These are phyloP conservation scores for Myodes glareolus DNA, from an alignment of 2,113 vertebrate species.

Conservation along the genomic window DNA sequence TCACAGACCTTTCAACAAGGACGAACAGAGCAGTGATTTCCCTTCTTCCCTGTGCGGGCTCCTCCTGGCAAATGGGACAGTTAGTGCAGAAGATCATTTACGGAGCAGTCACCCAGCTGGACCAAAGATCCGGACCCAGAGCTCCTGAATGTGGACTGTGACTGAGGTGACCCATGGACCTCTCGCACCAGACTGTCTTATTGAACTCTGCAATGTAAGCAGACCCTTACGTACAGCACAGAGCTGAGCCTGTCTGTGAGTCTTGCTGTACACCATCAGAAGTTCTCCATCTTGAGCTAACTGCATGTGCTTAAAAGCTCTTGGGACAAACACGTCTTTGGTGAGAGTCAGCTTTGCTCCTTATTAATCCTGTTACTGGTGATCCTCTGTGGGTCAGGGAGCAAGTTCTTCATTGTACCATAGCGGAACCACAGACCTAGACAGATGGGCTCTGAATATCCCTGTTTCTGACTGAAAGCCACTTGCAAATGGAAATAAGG, in stretches of 20 bases:
- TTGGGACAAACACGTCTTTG: not conserved
- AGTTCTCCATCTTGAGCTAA: not conserved
- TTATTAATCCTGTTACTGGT: not conserved
- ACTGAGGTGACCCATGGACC: not conserved
- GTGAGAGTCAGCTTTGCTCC: not conserved
- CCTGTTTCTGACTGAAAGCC: not conserved
- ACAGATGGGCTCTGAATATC: not conserved
- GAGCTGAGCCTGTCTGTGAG: not conserved
- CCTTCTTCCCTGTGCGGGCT: conserved; percentile 15
- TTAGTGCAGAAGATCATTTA: not conserved
- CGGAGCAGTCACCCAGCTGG: not conserved
- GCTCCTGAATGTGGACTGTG: not conserved
- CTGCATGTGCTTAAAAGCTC: not conserved
- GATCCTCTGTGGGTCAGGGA: not conserved
- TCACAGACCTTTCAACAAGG: not conserved
- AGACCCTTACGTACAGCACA: not conserved
- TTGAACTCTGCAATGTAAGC: not conserved
- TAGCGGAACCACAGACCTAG: not conserved
- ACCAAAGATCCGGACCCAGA: not conserved
- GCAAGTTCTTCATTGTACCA: not conserved
- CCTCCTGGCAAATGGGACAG: not conserved
- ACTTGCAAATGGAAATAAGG: not conserved
- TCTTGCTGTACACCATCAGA: not conserved
- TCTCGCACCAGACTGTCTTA: not conserved
- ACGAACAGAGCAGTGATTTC: not conserved